Conservation (phyloP, 2,797 vertebrate species). For the Thamnophis elegans region DNA sequence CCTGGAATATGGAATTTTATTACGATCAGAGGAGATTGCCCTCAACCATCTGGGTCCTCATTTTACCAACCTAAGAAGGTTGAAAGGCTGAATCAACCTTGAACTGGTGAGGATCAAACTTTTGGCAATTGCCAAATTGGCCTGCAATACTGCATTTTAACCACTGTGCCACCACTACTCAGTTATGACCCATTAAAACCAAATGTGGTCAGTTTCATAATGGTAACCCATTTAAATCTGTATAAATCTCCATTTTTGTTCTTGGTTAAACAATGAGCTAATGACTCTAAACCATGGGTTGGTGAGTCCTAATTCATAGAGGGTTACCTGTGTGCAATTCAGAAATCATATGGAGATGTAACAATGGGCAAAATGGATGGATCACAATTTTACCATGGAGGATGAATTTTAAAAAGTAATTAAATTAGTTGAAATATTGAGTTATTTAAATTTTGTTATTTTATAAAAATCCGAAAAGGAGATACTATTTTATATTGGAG, state of each 20-base stretch:
- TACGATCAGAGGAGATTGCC: no score
- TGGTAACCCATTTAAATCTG: not conserved
- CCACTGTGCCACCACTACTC: not conserved
- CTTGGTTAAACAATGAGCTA: not conserved
- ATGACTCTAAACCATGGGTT: not conserved
- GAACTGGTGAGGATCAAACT: not conserved
- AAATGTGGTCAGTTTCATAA: not conserved
- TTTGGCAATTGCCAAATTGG: not conserved
- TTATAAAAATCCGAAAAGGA: not conserved
- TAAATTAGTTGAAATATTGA: not conserved
- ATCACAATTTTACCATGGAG: conserved; percentile 49
- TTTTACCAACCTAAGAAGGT: not conserved
- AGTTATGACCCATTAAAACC: not conserved
- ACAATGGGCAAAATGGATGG: not conserved
- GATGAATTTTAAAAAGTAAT: not conserved
- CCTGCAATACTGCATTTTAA: not conserved
- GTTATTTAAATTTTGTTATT: not conserved
- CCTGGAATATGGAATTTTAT: no score
- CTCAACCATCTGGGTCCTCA: not conserved
- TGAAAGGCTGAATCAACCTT: not conserved
- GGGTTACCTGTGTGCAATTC: not conserved
- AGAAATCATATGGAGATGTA: not conserved
- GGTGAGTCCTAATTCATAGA: not conserved
- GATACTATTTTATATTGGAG: not conserved
- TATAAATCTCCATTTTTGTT: not conserved